Percentiles rank a stretch among this genome's conserved stretches.
Conservation (phyloP, 2,113 vertebrate genomes). For the Saiga tatarica region DNA sequence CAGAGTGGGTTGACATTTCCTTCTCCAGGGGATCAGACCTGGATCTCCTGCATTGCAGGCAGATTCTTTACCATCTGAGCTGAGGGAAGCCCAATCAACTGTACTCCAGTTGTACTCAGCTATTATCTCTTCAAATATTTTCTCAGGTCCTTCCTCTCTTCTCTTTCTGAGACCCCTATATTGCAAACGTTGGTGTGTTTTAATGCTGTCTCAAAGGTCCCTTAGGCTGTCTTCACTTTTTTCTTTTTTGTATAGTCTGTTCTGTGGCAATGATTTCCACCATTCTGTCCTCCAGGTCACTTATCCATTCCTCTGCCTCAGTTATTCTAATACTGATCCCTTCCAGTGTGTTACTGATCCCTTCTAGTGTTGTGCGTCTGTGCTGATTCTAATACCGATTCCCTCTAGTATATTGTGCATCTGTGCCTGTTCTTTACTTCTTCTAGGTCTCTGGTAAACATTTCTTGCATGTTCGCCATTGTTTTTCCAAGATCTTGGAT, state of each 20-base stretch:
- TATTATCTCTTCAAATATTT: background rate
- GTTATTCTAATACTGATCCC: background rate
- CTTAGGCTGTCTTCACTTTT: background rate
- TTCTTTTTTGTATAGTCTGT: background rate
- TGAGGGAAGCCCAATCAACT: background rate
- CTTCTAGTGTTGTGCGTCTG: background rate
- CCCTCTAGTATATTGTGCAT: background rate
- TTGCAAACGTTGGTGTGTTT: background rate
- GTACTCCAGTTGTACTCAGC: background rate
- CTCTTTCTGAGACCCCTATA: background rate
- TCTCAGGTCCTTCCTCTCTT: background rate
- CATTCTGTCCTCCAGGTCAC: background rate
- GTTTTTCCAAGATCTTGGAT: background rate
- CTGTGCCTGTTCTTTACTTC: background rate
- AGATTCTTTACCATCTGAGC: background rate
- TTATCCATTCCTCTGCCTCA: background rate
- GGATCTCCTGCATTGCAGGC: background rate
- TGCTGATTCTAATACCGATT: background rate
- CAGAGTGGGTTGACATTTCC: background rate
- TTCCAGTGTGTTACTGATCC: no score
- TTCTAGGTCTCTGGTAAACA: background rate
- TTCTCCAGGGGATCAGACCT: background rate
- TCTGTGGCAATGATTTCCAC: background rate
- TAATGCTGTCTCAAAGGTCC: background rate
- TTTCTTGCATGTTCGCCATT: background rate